Evolutionary conservation across 2,113 vertebrate species (phyloP), one percentile per base, ranked within the genome.

Genomic region (Manacus vitellinus): DNA sequence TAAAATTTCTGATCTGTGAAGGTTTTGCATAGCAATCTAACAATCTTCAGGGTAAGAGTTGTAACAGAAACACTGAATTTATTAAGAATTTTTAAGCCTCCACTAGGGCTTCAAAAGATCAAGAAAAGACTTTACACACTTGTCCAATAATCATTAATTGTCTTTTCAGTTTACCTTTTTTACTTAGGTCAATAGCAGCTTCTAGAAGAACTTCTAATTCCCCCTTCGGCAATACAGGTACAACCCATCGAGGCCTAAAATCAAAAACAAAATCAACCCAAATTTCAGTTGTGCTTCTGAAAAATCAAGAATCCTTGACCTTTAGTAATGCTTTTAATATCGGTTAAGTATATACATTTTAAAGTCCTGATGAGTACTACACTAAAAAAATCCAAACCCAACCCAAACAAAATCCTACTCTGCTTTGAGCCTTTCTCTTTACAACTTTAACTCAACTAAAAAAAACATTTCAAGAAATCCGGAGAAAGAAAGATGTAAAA

Each of bases 111-210:
- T 63, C 25, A 51, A 66, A 86, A 41, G 35, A 76, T 44, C 21
- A 63, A 47, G 49, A 39, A 30, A 51, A 63, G 33, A 31, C 52
- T 68, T 46, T 39, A 71, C 21, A 78, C 4, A 39, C 7, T 25
- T 24, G 14, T 51, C 37, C 27, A 85, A 39, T n/a, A 83, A 54
- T 5, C 27, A 91, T 28, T 37, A 65, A 65, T 20, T 28, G 22
- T 63, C 67, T 92, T 83, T 55, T 80, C 76, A 91, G 86, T 97
- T 95, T 98, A 99, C 99, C 99, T 99, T 99, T 99, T 99, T 99
- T 99, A 99, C 99, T 99, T 98, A 99, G 99, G 97, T 99, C 99
- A 97, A 99, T 99, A 99, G 99, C 99, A 98, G 99, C 99, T 99
- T 99, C 99, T 98, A 99, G 98, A 98, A 99, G 99, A 98, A 99